Evolutionary conservation across 2,797 vertebrate genomes (phyloP), one percentile per base, ranked within the genome.

Genomic region (Urophycis tenuis): DNA sequence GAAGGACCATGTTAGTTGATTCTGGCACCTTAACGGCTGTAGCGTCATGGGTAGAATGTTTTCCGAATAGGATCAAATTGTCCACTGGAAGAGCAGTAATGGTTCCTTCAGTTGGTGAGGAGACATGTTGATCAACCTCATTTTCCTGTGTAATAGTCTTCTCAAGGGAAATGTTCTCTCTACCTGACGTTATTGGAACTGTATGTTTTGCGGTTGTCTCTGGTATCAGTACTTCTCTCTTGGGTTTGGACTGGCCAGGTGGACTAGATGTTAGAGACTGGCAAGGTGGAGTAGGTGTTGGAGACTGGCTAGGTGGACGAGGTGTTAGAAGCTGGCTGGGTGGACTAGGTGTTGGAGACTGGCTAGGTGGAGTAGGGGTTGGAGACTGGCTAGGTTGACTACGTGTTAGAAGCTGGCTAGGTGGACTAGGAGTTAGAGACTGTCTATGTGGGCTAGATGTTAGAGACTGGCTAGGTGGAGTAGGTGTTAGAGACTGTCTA

Each of bases 21-120:
- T 6, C 15, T 6, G 33, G 39, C 72, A 76, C 79, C 75, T 80
- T 71, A 70, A 29, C 25, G 12, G 30, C 29, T 32, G 3, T 39
- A 25, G 60, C n/a, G 73, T 72, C 80, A 41, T 34, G 34, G 75
- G 30, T 34, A 79, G 41, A 70, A 75, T 74, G 36, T 30, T 64
- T 71, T 75, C 76, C 67, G 73, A 32, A 49, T 72, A 76, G 22
- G 78, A 34, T 14, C 8, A 34, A 19, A 77, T 81, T 69, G 45
- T 82, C 70, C 70, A 41, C 49, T 64, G 31, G n/a, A 75, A 7
- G 71, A 30, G 78, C 30, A 11, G 32, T n/a, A 22, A 35, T 35
- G 32, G 33, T 36, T 14, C 22, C 19, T 36, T 36, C 34, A 72
- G n/a, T 36, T 34, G 32, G 14, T 60, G 53, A 2, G 1, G 22